phyloP scores from a whole-genome alignment of 2,888 invertebrate species.

The Gasteruption jaculator region DNA sequence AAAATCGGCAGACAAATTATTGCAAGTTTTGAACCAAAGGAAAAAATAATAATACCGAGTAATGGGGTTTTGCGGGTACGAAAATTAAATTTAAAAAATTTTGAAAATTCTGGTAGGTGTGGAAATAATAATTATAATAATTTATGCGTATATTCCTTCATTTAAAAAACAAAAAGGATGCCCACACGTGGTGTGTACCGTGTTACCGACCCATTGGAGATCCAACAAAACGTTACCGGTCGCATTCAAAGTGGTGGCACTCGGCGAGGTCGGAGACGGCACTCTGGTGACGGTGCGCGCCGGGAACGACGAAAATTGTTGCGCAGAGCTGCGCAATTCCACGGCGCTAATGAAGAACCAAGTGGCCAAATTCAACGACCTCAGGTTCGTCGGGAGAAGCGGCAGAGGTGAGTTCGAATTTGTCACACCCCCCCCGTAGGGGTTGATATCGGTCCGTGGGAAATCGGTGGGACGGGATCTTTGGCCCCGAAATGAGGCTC shows the following conservation, averaged over 20 bases:
- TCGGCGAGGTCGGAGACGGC: conserved; percentile 91
- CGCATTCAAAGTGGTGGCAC: conserved; percentile 90
- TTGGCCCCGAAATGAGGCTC: background rate
- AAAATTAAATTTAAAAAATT: too few relatives aligned
- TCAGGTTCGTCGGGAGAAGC: conserved; percentile 94
- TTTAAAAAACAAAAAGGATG: conserved; percentile 36
- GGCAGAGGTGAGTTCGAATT: conserved; percentile 78
- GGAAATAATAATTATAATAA: conserved; percentile 3
- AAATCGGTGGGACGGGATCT: too few relatives aligned
- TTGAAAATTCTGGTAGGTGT: conserved; percentile 6
- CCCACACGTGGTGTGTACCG: conserved; percentile 66
- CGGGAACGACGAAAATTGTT: conserved; percentile 96
- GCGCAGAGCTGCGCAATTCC: conserved; percentile 88
- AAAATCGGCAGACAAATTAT: too few relatives aligned
- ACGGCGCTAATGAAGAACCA: conserved; percentile 95
- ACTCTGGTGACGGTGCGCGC: conserved; percentile 90
- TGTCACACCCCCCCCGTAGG: too few relatives aligned
- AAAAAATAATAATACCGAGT: too few relatives aligned
- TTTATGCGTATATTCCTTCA: conserved; percentile 14
- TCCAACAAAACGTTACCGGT: conserved; percentile 95
- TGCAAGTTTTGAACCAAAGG: too few relatives aligned
- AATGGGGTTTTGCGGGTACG: too few relatives aligned
- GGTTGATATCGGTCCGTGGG: background rate
- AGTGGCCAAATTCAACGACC: conserved; percentile 95
- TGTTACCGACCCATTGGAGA: conserved; percentile 92